These are phyloP conservation scores for Scopus umbretta DNA, from an alignment of 2,113 vertebrate genomes.

Conservation along the genomic window DNA sequence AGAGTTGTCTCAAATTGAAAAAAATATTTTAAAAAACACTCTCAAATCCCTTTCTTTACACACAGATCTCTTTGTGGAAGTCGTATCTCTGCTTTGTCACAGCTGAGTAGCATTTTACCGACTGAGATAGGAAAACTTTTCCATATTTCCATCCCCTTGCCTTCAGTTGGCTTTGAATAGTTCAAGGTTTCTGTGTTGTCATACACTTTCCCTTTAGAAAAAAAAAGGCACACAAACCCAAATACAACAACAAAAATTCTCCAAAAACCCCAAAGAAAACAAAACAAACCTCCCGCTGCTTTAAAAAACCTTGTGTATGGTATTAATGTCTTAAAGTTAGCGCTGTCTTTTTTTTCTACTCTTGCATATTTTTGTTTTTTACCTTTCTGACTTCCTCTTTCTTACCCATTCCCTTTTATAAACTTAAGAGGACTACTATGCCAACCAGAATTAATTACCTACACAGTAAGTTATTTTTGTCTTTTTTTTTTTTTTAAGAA, in stretches of 20 bases:
- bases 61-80: background rate
- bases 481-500: background rate
- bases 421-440: conserved; percentile 84
- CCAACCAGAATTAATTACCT: conserved; percentile 77
- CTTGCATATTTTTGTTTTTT: background rate
- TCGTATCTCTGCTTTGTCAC: background rate
- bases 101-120: background rate
- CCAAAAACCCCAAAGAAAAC: background rate
- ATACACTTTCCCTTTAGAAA: background rate
- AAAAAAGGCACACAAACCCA: background rate
- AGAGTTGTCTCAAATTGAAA: background rate
- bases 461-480: conserved; percentile 84
- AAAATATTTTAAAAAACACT: background rate
- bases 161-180: background rate
- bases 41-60: background rate
- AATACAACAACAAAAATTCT: background rate
- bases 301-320: background rate
- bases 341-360: background rate
- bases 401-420: conserved; percentile 69
- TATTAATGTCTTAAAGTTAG: background rate
- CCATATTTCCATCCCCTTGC: background rate
- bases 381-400: conserved; percentile 63
- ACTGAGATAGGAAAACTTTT: background rate
- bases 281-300: background rate
- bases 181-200: background rate